A percentile compares a stretch with the other conserved stretches of the same genome.
phyloP scores from a whole-genome alignment of 2,113 vertebrate species.

The Notothenia coriiceps region DNA sequence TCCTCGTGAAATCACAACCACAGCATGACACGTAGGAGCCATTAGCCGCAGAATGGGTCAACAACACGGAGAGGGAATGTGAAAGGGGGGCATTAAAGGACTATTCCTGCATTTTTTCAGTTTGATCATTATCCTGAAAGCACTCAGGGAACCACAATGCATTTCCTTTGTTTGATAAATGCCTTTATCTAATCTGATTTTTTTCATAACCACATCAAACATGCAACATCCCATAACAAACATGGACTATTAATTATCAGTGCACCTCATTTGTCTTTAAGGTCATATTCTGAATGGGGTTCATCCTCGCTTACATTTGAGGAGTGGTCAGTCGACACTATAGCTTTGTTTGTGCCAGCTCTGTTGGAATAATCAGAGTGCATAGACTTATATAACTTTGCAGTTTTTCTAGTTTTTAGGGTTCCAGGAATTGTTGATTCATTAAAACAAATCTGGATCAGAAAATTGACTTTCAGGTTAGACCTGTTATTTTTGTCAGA shows the following conservation, averaged over 20 bases:
- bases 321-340: constrained; percentile 22
- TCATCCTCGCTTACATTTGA: constrained; percentile 4
- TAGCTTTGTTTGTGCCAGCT: constrained; percentile 60
- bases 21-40: constrained; percentile 36
- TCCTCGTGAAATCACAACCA: constrained; percentile 41
- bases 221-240: neutral
- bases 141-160: neutral
- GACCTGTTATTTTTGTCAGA: neutral
- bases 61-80: neutral
- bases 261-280: neutral
- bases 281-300: neutral
- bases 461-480: too few species aligned
- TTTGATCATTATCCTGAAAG: constrained; percentile 12
- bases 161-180: constrained; percentile 11
- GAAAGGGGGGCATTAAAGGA: constrained; percentile 16
- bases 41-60: constrained; percentile 10
- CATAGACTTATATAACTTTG: constrained; percentile 59
- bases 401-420: neutral
- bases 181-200: constrained; percentile 8
- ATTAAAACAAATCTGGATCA: too few species aligned
- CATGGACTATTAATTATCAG: neutral
- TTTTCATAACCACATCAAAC: constrained; percentile 10
- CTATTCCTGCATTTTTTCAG: neutral
- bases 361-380: constrained; percentile 64
- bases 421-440: too few species aligned